A percentile compares a stretch with the other conserved stretches of the same genome.
Evolutionary conservation across 2,888 invertebrate genomes (phyloP).

Genomic region (Torymus aiolomorphi): DNA sequence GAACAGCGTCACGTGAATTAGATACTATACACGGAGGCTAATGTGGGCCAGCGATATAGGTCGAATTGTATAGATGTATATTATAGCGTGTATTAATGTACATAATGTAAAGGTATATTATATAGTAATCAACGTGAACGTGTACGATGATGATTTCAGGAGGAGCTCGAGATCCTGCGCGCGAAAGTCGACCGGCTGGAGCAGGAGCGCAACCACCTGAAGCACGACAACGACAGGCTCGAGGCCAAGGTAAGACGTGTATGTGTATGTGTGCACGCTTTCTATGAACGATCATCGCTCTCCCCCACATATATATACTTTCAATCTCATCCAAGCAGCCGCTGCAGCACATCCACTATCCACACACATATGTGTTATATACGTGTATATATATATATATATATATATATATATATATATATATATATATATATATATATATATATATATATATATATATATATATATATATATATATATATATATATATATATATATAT

Average conservation of each 20-base stretch:
- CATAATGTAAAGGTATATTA: too few relatives aligned
- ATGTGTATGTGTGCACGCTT: background rate
- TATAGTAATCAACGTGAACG: too few relatives aligned
- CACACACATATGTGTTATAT: too few relatives aligned
- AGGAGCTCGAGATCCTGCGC: constrained; percentile 89
- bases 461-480: background rate
- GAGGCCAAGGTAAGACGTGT: constrained; percentile 88
- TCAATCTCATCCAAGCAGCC: too few relatives aligned
- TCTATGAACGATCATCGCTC: constrained; percentile 41
- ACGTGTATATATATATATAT: background rate
- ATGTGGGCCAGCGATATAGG: too few relatives aligned
- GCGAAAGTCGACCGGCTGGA: constrained; percentile 91
- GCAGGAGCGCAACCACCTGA: constrained; percentile 88
- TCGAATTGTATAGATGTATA: too few relatives aligned
- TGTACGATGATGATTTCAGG: constrained; percentile 77
- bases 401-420: background rate
- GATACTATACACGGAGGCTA: too few relatives aligned
- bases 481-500: background rate
- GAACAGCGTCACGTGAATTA: too few relatives aligned
- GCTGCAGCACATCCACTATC: background rate
- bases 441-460: background rate
- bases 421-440: background rate
- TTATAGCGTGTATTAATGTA: too few relatives aligned
- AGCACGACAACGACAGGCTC: constrained; percentile 91
- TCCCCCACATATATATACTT: background rate